Base-by-base conservation (phyloP, 2,113 vertebrate genomes). In the Butorides virescens region DNA sequence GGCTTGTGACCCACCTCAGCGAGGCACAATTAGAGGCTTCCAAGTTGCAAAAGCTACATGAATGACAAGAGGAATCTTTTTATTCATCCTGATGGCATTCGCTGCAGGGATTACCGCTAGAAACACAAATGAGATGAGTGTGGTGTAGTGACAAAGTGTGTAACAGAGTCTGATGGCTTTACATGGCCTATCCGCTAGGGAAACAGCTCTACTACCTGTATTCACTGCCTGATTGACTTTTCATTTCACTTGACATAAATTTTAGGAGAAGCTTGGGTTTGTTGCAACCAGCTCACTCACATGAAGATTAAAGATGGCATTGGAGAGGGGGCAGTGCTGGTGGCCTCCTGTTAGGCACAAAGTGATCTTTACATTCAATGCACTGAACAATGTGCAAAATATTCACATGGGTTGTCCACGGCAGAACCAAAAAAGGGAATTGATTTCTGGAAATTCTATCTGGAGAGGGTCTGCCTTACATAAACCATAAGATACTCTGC, bases 341-440 rank as follows among this genome's bases (percentile, higher is more conserved):
- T 4, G 37, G 32, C 62, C 23, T 73, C 59, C 55, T 18, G 8
- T 5, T 10, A 10, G 76, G 25, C 62, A 53, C 2, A 0, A 46
- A 50, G 11, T 0, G 1, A n/a, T 22, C 37, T 37, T 55, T 20
- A 17, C 7, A 3, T 63, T 75, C 61, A 42, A 4, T 0, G 23
- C 4, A 5, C 22, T 46, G 42, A 58, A 34, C 30, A 18, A 7
- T 0, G 15, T 8, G 9, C 7, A 15, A 12, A 75, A 59, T 16
- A 42, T 21, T 65, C 13, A 26, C 0, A 0, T 2, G 13, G 11
- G 3, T 4, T 46, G 58, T 46, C n/a, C 0, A 0, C 9, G 22
- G 59, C 39, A 93, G 37, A 70, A 65, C 34, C 29, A 80, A 36
- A 71, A 63, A 6, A 4, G 8, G 22, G 32, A 87, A 52, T 32